Percentiles rank a stretch among this genome's conserved stretches.
phyloP scores from a whole-genome alignment of 2,888 invertebrate genomes.

The Plusia festucae region DNA sequence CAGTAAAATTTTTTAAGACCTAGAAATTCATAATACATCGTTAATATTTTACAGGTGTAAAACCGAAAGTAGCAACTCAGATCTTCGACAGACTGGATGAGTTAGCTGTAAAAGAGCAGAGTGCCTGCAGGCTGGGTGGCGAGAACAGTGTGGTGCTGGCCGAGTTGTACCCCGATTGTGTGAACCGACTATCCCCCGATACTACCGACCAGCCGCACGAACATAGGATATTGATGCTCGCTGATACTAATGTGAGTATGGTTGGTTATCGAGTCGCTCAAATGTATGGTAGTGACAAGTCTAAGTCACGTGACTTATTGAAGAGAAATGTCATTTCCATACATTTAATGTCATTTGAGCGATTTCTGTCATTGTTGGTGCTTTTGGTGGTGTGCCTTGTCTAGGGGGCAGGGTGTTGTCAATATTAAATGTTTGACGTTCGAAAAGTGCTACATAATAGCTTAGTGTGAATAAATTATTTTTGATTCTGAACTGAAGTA shows the following conservation, averaged over 20 bases:
- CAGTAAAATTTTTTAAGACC: not conserved
- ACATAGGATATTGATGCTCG: constrained; percentile 91
- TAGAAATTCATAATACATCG: not conserved
- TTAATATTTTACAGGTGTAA: constrained; percentile 83
- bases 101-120: constrained; percentile 82
- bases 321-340: too few relatives aligned
- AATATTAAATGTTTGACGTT: too few relatives aligned
- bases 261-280: too few relatives aligned
- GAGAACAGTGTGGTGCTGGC: constrained; percentile 90
- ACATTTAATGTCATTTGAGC: too few relatives aligned
- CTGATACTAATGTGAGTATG: constrained; percentile 89
- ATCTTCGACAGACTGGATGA: constrained; percentile 90
- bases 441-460: too few relatives aligned
- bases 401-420: too few relatives aligned
- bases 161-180: constrained; percentile 91
- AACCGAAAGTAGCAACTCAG: constrained; percentile 87
- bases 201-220: constrained; percentile 87
- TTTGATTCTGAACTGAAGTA: too few relatives aligned
- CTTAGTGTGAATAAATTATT: too few relatives aligned
- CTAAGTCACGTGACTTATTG: too few relatives aligned
- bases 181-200: constrained; percentile 87
- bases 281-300: too few relatives aligned
- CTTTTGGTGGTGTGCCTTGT: too few relatives aligned
- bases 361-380: too few relatives aligned
- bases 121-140: constrained; percentile 88